These are phyloP conservation scores for Gambusia yucatana DNA, from an alignment of 2,797 vertebrate genomes.

Conservation along the genomic window DNA sequence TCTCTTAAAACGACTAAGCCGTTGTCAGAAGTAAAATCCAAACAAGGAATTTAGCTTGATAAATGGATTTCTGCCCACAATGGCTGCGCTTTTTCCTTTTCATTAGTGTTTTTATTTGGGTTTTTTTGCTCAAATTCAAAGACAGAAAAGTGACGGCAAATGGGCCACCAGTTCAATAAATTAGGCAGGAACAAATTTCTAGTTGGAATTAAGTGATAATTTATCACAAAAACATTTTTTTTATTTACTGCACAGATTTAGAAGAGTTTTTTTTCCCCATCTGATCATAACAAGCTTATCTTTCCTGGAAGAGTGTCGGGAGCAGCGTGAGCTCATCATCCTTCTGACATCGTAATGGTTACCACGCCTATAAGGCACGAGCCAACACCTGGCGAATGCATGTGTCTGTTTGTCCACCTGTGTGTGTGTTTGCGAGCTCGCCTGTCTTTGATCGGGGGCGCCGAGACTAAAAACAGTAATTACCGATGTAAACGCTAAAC, in stretches of 20 bases:
- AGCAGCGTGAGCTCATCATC: slow-evolving; percentile 66
- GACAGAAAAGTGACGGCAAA: background rate
- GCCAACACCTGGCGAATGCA: slow-evolving; percentile 68
- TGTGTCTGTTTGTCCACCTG: slow-evolving; percentile 53
- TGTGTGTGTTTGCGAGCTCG: slow-evolving; percentile 40
- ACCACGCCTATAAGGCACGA: slow-evolving; percentile 69
- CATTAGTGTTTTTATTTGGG: background rate
- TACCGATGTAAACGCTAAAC: slow-evolving; percentile 74
- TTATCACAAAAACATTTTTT: background rate
- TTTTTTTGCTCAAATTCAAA: background rate
- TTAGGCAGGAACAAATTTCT: background rate
- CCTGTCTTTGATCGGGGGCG: slow-evolving; percentile 75
- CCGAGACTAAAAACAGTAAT: slow-evolving; percentile 79
- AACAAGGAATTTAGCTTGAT: background rate
- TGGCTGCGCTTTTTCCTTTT: background rate
- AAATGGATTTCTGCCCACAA: background rate
- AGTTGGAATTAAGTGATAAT: background rate
- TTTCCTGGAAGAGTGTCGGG: slow-evolving; percentile 76
- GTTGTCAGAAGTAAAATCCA: background rate
- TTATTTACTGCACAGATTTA: background rate
- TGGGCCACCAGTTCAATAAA: background rate
- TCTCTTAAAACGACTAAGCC: background rate
- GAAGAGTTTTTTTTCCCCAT: background rate
- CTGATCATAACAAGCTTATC: slow-evolving; percentile 56
- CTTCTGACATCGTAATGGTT: slow-evolving; percentile 53